A percentile compares a stretch with the other conserved stretches of the same genome.
Conservation (phyloP, 2,888 invertebrate species). For the Eupithecia tripunctaria region DNA sequence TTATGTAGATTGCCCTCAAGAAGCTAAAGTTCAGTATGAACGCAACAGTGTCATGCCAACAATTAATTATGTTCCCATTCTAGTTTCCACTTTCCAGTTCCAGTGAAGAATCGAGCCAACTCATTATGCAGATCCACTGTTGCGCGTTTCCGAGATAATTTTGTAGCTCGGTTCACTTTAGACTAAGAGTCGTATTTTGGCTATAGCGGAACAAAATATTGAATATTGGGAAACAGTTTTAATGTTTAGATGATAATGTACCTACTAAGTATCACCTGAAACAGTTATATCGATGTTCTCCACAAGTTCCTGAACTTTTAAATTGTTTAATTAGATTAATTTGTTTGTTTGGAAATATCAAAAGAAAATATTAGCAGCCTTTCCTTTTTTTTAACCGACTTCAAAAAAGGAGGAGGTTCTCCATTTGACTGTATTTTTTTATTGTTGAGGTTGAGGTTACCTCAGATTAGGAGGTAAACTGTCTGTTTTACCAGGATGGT, state of each 20-base stretch:
- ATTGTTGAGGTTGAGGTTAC: too few species aligned
- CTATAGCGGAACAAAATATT: neutral
- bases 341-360: neutral
- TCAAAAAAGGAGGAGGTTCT: too few species aligned
- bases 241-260: neutral
- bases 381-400: neutral
- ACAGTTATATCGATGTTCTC: neutral
- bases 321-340: neutral
- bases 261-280: neutral
- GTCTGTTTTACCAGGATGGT: too few species aligned
- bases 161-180: constrained; percentile 18
- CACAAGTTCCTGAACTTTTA: neutral
- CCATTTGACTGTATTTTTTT: neutral
- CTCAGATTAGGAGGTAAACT: too few species aligned
- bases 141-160: constrained; percentile 22
- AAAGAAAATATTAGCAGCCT: neutral
- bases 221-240: neutral
- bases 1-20: constrained; percentile 15
- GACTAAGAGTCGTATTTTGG: neutral
- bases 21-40: constrained; percentile 20
- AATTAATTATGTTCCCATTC: constrained; percentile 23
- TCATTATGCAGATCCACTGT: constrained; percentile 27
- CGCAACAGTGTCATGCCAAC: constrained; percentile 25
- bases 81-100: constrained; percentile 21
- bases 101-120: constrained; percentile 31